Percentiles rank a stretch among this genome's conserved stretches.
phyloP scores from a whole-genome alignment of 2,797 vertebrate genomes.

The Borostomias antarcticus region DNA sequence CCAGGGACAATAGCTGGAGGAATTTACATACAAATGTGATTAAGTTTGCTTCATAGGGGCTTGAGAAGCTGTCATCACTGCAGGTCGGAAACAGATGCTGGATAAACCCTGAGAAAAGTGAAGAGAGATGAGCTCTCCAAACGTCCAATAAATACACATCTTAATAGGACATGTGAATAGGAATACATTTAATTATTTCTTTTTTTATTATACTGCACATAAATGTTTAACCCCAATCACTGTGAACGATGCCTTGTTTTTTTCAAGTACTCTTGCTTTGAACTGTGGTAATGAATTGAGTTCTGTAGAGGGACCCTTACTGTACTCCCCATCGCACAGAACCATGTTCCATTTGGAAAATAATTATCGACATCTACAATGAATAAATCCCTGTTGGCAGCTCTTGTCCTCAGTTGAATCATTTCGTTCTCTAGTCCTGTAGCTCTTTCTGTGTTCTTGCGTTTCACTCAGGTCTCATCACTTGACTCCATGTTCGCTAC shows the following conservation, averaged over 20 bases:
- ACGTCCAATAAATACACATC: constrained; percentile 3
- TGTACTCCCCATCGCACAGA: neutral
- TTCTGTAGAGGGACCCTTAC: neutral
- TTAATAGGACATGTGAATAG: constrained; percentile 5
- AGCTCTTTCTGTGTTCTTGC: neutral
- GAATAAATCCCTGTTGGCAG: neutral
- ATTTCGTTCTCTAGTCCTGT: neutral
- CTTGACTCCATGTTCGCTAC: neutral
- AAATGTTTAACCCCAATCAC: constrained; percentile 29
- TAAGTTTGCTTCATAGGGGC: too few species aligned
- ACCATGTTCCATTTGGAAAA: neutral
- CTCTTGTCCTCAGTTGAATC: neutral
- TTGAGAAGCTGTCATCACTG: too few species aligned
- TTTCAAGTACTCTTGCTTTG: neutral
- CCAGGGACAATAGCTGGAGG: neutral
- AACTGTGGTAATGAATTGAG: neutral
- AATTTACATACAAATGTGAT: too few species aligned
- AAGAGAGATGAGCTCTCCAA: neutral
- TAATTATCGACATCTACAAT: constrained; percentile 1
- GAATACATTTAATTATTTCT: constrained; percentile 13
- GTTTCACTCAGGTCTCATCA: neutral
- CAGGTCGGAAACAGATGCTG: neutral
- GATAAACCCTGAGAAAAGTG: too few species aligned
- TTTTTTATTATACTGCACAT: constrained; percentile 11
- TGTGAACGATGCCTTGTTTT: constrained; percentile 27